Conservation (phyloP, 2,113 vertebrate species). For the Lichenostomus cassidix region DNA sequence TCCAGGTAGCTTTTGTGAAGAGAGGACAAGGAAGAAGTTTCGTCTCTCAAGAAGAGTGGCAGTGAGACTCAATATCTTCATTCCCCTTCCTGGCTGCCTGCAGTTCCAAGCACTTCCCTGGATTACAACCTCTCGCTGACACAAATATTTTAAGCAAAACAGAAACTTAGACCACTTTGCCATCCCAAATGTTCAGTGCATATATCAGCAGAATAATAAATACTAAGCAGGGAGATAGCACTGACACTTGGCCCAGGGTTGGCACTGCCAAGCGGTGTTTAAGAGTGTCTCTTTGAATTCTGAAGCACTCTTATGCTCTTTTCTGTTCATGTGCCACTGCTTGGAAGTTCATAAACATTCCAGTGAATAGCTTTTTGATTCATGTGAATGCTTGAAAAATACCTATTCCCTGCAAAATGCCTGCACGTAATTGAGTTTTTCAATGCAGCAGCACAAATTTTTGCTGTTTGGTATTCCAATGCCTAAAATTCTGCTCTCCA, state of each 20-base stretch:
- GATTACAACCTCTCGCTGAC: neutral
- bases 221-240: conserved; percentile 7
- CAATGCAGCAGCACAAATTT: conserved; percentile 46
- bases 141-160: conserved; percentile 14
- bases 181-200: neutral
- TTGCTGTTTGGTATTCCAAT: conserved; percentile 41
- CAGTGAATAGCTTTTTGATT: conserved; percentile 64
- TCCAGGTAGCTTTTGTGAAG: neutral
- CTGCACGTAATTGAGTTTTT: conserved; percentile 50
- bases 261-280: conserved; percentile 8
- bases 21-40: neutral
- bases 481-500: conserved; percentile 1
- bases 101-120: neutral
- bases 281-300: conserved; percentile 43
- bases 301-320: conserved; percentile 34
- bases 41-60: neutral
- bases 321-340: conserved; percentile 31
- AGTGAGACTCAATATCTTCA: neutral
- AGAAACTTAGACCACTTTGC: neutral
- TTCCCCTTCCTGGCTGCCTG: neutral
- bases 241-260: conserved; percentile 49
- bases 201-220: conserved; percentile 42
- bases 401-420: conserved; percentile 49
- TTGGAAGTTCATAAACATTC: conserved; percentile 58
- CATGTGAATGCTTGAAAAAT: conserved; percentile 57